Evolutionary conservation across 2,113 vertebrate species (phyloP).

Genomic region (Mungos mungo): DNA sequence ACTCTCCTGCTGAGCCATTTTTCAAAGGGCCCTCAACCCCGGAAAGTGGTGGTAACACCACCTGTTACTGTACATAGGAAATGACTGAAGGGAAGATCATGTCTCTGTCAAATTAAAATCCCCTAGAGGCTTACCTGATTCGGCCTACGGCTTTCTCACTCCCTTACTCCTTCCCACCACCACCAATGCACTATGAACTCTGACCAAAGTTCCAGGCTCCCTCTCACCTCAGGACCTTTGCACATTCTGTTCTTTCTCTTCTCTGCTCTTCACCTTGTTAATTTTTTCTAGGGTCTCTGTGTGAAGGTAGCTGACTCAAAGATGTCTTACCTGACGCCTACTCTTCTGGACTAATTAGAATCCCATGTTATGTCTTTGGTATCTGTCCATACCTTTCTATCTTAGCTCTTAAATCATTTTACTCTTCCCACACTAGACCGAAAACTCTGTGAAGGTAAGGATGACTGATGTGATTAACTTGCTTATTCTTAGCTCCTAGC

Average conservation of each 20-base stretch:
- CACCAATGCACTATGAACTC: background rate
- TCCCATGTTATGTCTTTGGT: background rate
- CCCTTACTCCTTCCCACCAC: rapidly evolving
- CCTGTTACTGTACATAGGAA: no score
- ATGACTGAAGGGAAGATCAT: background rate
- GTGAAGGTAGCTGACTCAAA: background rate
- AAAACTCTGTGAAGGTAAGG: background rate
- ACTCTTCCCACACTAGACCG: background rate
- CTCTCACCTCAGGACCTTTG: background rate
- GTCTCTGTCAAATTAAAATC: background rate
- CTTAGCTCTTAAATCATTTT: background rate
- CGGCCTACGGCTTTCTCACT: background rate
- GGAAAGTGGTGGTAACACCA: background rate
- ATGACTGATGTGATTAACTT: background rate
- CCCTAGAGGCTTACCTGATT: background rate
- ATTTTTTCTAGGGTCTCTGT: background rate
- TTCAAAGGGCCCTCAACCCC: background rate
- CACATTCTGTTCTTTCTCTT: background rate
- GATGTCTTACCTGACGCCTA: background rate
- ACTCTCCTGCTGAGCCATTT: background rate
- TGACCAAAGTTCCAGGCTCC: background rate
- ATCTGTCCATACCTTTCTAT: background rate
- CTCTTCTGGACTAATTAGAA: background rate
- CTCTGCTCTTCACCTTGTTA: background rate
- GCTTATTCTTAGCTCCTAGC: background rate